Evolutionary conservation across 2,888 invertebrate species (phyloP).

Genomic region (Limenitis camilla): DNA sequence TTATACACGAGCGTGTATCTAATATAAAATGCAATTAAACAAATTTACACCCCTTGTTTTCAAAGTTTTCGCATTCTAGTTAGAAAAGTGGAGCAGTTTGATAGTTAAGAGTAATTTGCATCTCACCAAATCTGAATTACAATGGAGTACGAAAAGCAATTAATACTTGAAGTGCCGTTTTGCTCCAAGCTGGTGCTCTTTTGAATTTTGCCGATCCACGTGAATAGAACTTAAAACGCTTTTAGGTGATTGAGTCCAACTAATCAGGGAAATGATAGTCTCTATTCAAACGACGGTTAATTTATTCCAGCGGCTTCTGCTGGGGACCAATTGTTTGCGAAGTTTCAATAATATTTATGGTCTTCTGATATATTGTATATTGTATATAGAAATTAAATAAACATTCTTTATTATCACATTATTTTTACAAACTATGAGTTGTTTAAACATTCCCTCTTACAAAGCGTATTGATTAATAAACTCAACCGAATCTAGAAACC

Average conservation of each 20-base stretch:
- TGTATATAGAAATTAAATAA: no score
- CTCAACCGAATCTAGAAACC: no score
- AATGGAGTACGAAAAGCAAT: slow-evolving; percentile 71
- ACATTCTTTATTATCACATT: no score
- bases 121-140: slow-evolving; percentile 66
- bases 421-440: no score
- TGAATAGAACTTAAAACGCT: slow-evolving; percentile 29
- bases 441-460: no score
- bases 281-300: slow-evolving; percentile 4
- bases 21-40: slow-evolving; percentile 9
- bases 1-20: not conserved
- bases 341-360: slow-evolving; percentile 10
- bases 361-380: not conserved
- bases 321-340: not conserved
- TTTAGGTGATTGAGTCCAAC: slow-evolving; percentile 15
- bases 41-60: slow-evolving; percentile 45
- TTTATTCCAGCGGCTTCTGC: not conserved
- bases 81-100: slow-evolving; percentile 65
- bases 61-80: slow-evolving; percentile 64
- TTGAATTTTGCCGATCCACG: slow-evolving; percentile 54
- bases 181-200: slow-evolving; percentile 69
- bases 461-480: no score
- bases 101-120: slow-evolving; percentile 69
- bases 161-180: slow-evolving; percentile 69
- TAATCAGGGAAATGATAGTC: slow-evolving; percentile 4